phyloP scores from a whole-genome alignment of 2,797 vertebrate species.

The Hoplostethus mediterraneus region DNA sequence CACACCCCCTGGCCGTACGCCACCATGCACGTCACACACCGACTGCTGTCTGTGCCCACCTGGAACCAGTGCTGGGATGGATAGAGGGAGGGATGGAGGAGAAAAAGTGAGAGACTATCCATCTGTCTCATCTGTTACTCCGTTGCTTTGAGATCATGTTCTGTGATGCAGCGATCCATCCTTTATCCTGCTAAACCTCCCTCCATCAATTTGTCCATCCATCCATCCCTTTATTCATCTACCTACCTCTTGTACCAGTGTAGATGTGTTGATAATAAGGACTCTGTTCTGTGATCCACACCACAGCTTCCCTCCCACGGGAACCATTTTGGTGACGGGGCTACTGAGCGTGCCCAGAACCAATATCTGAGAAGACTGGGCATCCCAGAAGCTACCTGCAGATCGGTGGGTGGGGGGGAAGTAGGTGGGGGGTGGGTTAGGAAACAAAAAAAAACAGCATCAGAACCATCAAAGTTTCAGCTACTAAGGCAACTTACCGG shows the following conservation, averaged over 20 bases:
- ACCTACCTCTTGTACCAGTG: slow-evolving; percentile 92
- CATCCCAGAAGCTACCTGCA: slow-evolving; percentile 96
- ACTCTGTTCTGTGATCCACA: slow-evolving; percentile 96
- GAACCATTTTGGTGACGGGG: slow-evolving; percentile 97
- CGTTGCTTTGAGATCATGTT: background rate
- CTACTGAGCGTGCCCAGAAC: slow-evolving; percentile 89
- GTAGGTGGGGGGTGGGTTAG: background rate
- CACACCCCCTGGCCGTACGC: slow-evolving; percentile 92
- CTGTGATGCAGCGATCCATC: background rate
- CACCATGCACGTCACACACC: slow-evolving; percentile 96
- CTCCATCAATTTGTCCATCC: background rate
- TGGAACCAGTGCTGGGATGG: slow-evolving; percentile 90
- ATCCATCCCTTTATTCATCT: background rate
- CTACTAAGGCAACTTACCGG: background rate
- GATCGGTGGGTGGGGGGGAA: background rate
- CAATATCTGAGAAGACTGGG: slow-evolving; percentile 94
- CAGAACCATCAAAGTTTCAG: background rate
- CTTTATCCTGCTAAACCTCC: too few species aligned
- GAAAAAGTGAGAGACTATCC: background rate
- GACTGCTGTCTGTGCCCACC: slow-evolving; percentile 91
- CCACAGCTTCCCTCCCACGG: slow-evolving; percentile 94
- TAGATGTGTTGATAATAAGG: slow-evolving; percentile 90
- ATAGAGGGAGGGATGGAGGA: background rate
- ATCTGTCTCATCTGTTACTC: background rate
- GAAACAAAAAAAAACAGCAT: background rate